Percentiles rank a stretch among this genome's conserved stretches.
Conservation (phyloP, 2,113 vertebrate species). For the Bothrops jararaca region DNA sequence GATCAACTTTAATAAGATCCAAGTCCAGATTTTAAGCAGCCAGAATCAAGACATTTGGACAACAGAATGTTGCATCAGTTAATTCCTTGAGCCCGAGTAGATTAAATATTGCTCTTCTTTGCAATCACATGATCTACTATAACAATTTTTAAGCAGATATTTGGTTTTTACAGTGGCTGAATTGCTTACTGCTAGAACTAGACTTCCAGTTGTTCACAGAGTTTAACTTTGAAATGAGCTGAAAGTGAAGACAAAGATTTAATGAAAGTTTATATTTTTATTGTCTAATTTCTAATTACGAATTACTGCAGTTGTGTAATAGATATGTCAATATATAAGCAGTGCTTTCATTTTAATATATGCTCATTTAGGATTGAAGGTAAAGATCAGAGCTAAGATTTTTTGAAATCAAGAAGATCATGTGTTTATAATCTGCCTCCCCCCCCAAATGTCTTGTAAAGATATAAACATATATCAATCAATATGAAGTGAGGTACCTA, state of each 20-base stretch:
- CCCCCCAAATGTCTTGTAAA: not conserved
- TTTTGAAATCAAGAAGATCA: not conserved
- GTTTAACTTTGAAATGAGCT: not conserved
- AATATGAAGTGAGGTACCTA: not conserved
- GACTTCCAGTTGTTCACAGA: not conserved
- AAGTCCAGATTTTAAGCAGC: conserved; percentile 40
- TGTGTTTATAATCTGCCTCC: not conserved
- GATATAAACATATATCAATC: not conserved
- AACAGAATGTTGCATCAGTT: conserved; percentile 33
- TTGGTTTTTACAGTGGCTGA: not conserved
- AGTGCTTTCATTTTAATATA: not conserved
- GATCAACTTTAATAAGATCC: conserved; percentile 36
- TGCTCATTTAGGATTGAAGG: not conserved
- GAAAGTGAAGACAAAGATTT: not conserved
- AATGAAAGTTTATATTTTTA: not conserved
- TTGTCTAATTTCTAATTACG: not conserved
- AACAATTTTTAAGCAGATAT: not conserved
- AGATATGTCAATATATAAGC: not conserved
- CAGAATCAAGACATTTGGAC: conserved; percentile 33
- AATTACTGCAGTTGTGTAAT: not conserved
- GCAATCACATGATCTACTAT: not conserved
- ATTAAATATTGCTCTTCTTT: not conserved
- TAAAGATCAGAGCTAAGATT: not conserved
- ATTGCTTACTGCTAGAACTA: not conserved
- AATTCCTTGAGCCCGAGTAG: conserved; percentile 23